phyloP scores from a whole-genome alignment of 2,888 invertebrate genomes.

The Hedychridium roseum region DNA sequence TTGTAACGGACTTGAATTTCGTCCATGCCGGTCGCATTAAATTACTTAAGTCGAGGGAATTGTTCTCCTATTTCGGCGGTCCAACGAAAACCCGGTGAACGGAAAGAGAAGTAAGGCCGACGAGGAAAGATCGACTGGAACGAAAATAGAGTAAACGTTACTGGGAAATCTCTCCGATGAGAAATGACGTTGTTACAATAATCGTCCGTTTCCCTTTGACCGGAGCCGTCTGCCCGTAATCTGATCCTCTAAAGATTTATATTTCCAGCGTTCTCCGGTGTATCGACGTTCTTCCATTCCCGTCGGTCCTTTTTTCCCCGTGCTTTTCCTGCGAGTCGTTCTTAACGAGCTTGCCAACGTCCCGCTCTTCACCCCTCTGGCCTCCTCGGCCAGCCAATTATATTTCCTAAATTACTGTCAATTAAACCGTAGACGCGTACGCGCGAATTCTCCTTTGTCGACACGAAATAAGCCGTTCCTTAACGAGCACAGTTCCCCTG shows the following conservation, averaged over 20 bases:
- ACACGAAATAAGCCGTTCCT: slow-evolving; percentile 1
- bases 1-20: slow-evolving; percentile 9
- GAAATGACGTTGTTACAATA: too few species aligned
- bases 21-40: not conserved
- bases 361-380: not conserved
- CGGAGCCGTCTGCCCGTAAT: too few species aligned
- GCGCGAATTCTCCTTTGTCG: not conserved
- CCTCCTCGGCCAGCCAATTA: slow-evolving; percentile 12
- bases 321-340: not conserved
- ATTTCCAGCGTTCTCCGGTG: too few species aligned
- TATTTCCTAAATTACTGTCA: slow-evolving; percentile 19
- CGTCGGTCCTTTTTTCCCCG: slow-evolving; percentile 15
- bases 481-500: slow-evolving; percentile 22
- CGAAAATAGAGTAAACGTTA: too few species aligned
- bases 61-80: too few species aligned
- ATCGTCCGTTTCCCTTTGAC: too few species aligned
- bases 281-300: not conserved
- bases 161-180: too few species aligned
- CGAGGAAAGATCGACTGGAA: too few species aligned
- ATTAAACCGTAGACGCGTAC: slow-evolving; percentile 9
- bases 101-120: too few species aligned
- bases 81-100: too few species aligned
- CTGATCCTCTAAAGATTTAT: too few species aligned
- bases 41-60: too few species aligned
- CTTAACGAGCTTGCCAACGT: slow-evolving; percentile 13